A percentile compares a stretch with the other conserved stretches of the same genome.
Conservation (phyloP, 2,113 vertebrate species). For the Pseudolaguvia tuberculata region DNA sequence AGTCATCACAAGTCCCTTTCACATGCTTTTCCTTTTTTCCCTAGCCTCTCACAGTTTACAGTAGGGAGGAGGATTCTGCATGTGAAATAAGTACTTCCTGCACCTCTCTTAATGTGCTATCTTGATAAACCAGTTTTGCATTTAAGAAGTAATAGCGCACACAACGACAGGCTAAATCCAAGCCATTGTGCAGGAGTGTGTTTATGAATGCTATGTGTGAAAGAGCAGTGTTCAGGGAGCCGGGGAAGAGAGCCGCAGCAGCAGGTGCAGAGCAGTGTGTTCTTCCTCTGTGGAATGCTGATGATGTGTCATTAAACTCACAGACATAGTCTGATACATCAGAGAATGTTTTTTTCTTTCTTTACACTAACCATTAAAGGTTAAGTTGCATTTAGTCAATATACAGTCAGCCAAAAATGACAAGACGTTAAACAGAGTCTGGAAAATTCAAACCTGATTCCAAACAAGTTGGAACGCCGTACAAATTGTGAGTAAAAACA, state of each 20-base stretch:
- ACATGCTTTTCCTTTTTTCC: not conserved
- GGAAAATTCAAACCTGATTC: no score
- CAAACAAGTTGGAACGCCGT: no score
- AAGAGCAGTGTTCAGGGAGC: conserved; percentile 17
- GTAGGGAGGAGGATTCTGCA: not conserved
- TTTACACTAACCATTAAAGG: not conserved
- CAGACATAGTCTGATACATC: conserved; percentile 14
- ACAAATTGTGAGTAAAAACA: no score
- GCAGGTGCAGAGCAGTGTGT: conserved; percentile 31
- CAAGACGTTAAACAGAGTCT: not conserved
- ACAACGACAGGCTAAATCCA: not conserved
- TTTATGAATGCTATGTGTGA: not conserved
- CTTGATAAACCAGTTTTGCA: not conserved
- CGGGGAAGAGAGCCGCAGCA: conserved; percentile 16
- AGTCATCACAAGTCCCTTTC: conserved; percentile 27
- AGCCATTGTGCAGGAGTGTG: not conserved
- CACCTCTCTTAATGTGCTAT: not conserved
- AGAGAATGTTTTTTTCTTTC: not conserved
- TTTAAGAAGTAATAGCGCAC: not conserved
- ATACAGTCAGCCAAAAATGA: not conserved
- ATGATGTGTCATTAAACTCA: conserved; percentile 14
- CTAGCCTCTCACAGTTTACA: conserved; percentile 6
- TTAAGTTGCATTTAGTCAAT: not conserved
- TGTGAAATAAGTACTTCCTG: conserved; percentile 4
- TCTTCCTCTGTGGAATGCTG: conserved; percentile 22